Base-by-base conservation (phyloP, 2,113 vertebrate species). In the Tursiops truncatus region DNA sequence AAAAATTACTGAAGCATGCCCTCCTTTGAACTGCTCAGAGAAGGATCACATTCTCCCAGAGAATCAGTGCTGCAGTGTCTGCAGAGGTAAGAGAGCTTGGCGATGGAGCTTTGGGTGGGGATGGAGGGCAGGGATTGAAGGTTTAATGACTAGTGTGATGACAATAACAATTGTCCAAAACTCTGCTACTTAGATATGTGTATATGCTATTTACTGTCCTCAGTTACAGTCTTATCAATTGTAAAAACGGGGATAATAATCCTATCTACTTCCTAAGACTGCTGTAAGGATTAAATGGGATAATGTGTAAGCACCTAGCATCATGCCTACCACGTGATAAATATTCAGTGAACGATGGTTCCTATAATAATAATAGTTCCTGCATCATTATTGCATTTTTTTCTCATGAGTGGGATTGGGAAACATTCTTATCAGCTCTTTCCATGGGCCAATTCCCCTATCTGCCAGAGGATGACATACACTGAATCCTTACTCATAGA, bases 31-130 rank as follows among this genome's bases (percentile, higher is more conserved):
- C 99, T 99, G 99, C 98, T 99, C 99, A 3, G 91, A 98, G 90
- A 96, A 96, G 53, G 99, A 99, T 25, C 99, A 99, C 6, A 98
- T 99, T 94, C 97, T 99, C 82, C 99, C 99, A 0, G 99, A 99
- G 96, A 99, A 99, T 97, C 99, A 99, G n/a, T 99, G 99, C 92
- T 99, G 99, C 98, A 99, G 98, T 26, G 99, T 99, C 90, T 99
- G 99, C 86, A 98, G 98, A 99, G 99, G 99, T 99, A 96, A 99
- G 99, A 33, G 80, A 44, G 8, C 18, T 70, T 81, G 70, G 25
- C 2, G 36, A 20, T 25, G 84, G 38, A 21, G 41, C 4, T 6
- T 58, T 31, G 28, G 25, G 20, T 28, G 80, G 13, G 36, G 6
- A 31, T 36, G 4, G 10, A 47, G 38, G 12, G 10, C 4, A 0